A percentile compares a stretch with the other conserved stretches of the same genome.
These are phyloP conservation scores for Lampris megalopsis DNA, from an alignment of 2,113 vertebrate genomes.

Conservation along the genomic window DNA sequence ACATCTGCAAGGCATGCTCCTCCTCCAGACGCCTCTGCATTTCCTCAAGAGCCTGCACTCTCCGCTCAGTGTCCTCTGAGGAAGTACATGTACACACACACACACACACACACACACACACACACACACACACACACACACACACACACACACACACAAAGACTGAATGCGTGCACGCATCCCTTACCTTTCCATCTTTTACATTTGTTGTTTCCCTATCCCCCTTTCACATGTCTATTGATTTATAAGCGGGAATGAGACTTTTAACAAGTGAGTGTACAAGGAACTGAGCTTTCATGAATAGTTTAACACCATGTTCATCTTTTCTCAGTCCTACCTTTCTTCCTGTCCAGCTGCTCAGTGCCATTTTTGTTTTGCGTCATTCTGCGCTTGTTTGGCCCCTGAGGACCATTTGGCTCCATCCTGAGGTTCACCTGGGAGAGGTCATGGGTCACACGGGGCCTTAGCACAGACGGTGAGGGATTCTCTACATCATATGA, in stretches of 20 bases:
- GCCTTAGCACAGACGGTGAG: conserved; percentile 80
- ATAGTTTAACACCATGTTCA: background rate
- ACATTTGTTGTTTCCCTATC: background rate
- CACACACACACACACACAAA: background rate
- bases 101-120: too few relatives aligned
- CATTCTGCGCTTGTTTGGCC: conserved; percentile 37
- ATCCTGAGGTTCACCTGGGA: conserved; percentile 74
- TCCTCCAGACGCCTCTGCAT: conserved; percentile 90
- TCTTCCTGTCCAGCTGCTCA: conserved; percentile 73
- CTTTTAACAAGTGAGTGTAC: background rate
- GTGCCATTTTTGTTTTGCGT: conserved; percentile 55
- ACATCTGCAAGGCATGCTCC: conserved; percentile 90
- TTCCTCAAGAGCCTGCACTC: conserved; percentile 88
- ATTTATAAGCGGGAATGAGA: too few relatives aligned
- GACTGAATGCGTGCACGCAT: too few relatives aligned
- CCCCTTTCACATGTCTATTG: too few relatives aligned
- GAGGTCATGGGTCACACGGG: conserved; percentile 42
- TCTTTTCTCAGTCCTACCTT: conserved; percentile 46
- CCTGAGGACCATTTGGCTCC: conserved; percentile 76
- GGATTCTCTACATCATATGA: conserved; percentile 84
- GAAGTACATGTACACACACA: background rate
- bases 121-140: conserved; percentile 16
- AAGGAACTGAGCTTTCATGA: background rate
- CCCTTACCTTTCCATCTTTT: background rate
- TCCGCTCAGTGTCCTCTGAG: conserved; percentile 85